These are phyloP conservation scores for Tetramorium alpestre DNA, from an alignment of 1,140 invertebrate genomes.

Conservation along the genomic window DNA sequence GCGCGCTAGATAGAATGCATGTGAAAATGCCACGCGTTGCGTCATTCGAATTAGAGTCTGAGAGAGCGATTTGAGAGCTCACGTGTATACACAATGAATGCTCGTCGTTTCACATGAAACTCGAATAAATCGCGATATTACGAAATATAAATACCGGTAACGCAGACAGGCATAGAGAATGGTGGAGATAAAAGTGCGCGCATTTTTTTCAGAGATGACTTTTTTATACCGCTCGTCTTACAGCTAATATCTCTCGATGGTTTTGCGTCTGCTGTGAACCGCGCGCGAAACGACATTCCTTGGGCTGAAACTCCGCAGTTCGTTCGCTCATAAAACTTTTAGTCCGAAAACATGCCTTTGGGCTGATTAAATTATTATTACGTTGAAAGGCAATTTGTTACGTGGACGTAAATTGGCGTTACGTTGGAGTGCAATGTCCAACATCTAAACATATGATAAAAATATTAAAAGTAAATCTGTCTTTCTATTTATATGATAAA, in stretches of 20 bases:
- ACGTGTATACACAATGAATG: background rate
- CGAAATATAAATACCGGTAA: background rate
- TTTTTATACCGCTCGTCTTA: slow-evolving; percentile 25
- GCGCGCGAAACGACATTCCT: background rate
- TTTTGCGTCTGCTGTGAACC: background rate
- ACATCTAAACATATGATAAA: background rate
- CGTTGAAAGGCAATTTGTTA: background rate
- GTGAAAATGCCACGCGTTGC: slow-evolving; percentile 28
- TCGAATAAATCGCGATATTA: slow-evolving; percentile 48
- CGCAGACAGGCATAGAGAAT: background rate
- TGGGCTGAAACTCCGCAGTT: background rate
- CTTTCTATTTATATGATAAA: background rate
- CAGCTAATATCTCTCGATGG: slow-evolving; percentile 5
- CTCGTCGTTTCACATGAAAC: background rate
- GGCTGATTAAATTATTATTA: slow-evolving; percentile 7
- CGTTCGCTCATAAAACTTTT: background rate
- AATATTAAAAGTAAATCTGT: background rate
- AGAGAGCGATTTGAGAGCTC: slow-evolving; percentile 64
- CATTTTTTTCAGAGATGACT: background rate
- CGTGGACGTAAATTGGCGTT: background rate
- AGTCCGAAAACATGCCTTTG: background rate
- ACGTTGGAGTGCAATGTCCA: background rate
- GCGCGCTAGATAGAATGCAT: background rate
- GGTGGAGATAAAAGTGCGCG: background rate
- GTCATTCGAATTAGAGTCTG: slow-evolving; percentile 70